A percentile compares a stretch with the other conserved stretches of the same genome.
Evolutionary conservation across 2,113 vertebrate genomes (phyloP).

Genomic region (Poicephalus gulielmi): DNA sequence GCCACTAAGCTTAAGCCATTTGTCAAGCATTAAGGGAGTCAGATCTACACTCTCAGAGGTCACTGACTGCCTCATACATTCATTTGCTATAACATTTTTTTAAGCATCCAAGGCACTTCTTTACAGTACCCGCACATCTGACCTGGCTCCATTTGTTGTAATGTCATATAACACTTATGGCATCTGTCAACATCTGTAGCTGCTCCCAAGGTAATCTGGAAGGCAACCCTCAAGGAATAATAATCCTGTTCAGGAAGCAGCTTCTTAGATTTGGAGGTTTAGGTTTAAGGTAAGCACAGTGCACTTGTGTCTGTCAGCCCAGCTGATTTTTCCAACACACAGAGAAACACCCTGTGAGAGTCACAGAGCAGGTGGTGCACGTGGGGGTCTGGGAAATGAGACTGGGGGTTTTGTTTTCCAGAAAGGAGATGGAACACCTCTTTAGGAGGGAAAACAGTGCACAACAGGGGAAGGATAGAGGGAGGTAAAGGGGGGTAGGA

Average conservation of each 20-base stretch:
- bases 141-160: background rate
- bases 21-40: slow-evolving; percentile 8
- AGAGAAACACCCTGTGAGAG: background rate
- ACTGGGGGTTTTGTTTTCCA: slow-evolving; percentile 9
- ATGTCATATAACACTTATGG: background rate
- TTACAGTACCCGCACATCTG: background rate
- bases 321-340: background rate
- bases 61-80: slow-evolving; percentile 8
- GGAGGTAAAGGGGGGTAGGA: background rate
- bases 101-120: background rate
- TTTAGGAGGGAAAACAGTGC: slow-evolving; percentile 28
- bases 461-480: background rate
- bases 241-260: background rate
- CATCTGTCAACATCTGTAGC: slow-evolving; percentile 14
- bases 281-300: background rate
- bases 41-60: background rate
- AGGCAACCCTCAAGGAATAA: background rate
- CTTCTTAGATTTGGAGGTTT: background rate
- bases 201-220: slow-evolving; percentile 6
- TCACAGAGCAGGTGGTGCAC: background rate
- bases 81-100: background rate
- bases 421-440: background rate
- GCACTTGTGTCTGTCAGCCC: background rate
- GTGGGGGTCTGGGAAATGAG: background rate
- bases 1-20: background rate